Conservation (phyloP, 1,140 invertebrate species). For the Habropoda laboriosa region DNA sequence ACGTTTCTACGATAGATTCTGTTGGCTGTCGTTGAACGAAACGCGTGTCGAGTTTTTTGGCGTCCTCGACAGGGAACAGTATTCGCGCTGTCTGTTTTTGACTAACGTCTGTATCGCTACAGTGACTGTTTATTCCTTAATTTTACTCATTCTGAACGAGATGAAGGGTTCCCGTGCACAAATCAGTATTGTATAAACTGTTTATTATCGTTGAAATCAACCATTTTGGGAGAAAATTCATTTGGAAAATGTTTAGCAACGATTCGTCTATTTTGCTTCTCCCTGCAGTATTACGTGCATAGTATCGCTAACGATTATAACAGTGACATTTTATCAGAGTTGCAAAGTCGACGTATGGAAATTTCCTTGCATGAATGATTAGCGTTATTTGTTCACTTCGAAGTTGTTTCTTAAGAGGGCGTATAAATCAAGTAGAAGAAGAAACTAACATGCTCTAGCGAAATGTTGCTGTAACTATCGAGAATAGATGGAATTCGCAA, state of each 20-base stretch:
- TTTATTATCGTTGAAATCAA: neutral
- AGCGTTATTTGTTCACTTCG: no score
- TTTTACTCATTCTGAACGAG: neutral
- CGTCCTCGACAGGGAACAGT: neutral
- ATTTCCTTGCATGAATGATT: neutral
- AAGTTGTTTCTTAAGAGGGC: neutral
- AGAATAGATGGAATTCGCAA: neutral
- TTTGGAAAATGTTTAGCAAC: neutral
- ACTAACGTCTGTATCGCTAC: neutral
- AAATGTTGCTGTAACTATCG: neutral
- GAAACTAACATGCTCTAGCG: rapidly evolving
- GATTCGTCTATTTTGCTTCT: neutral
- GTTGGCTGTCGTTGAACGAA: rapidly evolving
- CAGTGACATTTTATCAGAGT: no score
- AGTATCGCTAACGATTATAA: no score
- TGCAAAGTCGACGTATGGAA: neutral
- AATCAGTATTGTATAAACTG: no score
- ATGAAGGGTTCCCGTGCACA: neutral
- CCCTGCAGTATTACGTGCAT: neutral
- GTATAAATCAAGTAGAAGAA: neutral
- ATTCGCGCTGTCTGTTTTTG: neutral
- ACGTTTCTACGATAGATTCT: no score
- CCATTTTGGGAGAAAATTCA: neutral
- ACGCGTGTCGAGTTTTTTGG: neutral
- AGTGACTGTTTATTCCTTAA: neutral